phyloP scores from a whole-genome alignment of 2,113 vertebrate genomes.

The Synodontis membranacea region DNA sequence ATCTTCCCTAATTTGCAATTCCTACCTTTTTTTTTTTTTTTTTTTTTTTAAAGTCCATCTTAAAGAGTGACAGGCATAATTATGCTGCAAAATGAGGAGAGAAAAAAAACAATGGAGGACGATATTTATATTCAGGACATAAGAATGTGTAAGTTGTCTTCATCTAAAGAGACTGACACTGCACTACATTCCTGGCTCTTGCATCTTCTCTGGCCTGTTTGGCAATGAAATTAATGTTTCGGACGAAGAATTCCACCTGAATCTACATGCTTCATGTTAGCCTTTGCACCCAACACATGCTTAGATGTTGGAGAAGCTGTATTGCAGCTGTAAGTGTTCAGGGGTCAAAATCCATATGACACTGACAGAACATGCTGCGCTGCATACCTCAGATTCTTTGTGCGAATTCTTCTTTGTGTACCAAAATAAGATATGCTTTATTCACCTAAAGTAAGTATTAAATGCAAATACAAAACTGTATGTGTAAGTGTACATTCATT shows the following conservation, averaged over 20 bases:
- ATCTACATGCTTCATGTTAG: not conserved
- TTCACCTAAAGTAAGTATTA: not conserved
- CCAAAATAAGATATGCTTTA: not conserved
- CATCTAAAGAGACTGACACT: not conserved
- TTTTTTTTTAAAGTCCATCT: conserved; percentile 24
- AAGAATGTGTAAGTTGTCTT: conserved; percentile 28
- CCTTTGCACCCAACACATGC: not conserved
- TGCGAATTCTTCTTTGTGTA: too few relatives aligned
- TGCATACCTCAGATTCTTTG: not conserved
- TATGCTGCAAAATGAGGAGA: conserved; percentile 31
- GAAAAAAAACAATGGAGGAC: conserved; percentile 9
- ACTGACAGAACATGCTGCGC: not conserved
- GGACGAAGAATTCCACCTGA: not conserved
- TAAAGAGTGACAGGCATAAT: conserved; percentile 47
- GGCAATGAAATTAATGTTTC: not conserved
- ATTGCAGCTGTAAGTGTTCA: not conserved
- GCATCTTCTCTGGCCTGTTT: not conserved
- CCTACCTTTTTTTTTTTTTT: conserved; percentile 9
- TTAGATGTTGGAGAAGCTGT: not conserved
- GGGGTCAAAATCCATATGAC: not conserved
- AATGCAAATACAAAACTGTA: too few relatives aligned
- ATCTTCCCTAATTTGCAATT: conserved; percentile 46
- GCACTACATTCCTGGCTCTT: not conserved
- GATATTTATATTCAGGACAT: not conserved
- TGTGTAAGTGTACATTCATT: not conserved